These are phyloP conservation scores for Zaprionus ornatus DNA, from an alignment of 1,140 invertebrate species.

Conservation along the genomic window DNA sequence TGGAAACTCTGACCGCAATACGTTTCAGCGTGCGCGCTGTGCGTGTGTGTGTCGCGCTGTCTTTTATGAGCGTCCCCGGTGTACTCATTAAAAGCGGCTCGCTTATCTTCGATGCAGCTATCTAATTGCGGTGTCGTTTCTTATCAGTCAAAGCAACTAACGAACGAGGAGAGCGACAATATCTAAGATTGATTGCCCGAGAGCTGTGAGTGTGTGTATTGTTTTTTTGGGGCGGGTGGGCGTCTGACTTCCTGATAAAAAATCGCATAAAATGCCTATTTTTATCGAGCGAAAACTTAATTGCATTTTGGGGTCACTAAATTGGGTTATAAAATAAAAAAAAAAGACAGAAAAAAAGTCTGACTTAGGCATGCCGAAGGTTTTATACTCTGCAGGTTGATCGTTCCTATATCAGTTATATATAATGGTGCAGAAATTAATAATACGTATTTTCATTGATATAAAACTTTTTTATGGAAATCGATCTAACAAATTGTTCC, in stretches of 20 bases:
- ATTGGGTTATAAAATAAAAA: slow-evolving; percentile 61
- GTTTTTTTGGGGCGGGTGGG: slow-evolving; percentile 19
- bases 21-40: neutral
- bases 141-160: slow-evolving; percentile 59
- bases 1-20: slow-evolving; percentile 50
- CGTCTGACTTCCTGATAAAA: slow-evolving; percentile 51
- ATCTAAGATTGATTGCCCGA: slow-evolving; percentile 75
- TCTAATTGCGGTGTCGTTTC: slow-evolving; percentile 77
- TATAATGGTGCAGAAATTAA: too few species aligned
- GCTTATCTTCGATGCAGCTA: slow-evolving; percentile 66
- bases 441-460: too few species aligned
- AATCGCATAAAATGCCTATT: slow-evolving; percentile 78
- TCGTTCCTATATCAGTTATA: too few species aligned
- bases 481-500: too few species aligned
- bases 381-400: too few species aligned
- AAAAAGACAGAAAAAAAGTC: too few species aligned
- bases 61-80: slow-evolving; percentile 64
- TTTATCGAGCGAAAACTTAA: slow-evolving; percentile 72
- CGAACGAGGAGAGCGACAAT: slow-evolving; percentile 57
- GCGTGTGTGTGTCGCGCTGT: slow-evolving; percentile 35
- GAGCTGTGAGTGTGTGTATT: slow-evolving; percentile 31
- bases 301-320: slow-evolving; percentile 76
- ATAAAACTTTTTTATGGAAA: too few species aligned
- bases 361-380: too few species aligned
- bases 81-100: slow-evolving; percentile 64